A percentile compares a stretch with the other conserved stretches of the same genome.
Evolutionary conservation across 1,140 invertebrate species (phyloP).

Genomic region (Melanaphis sacchari): DNA sequence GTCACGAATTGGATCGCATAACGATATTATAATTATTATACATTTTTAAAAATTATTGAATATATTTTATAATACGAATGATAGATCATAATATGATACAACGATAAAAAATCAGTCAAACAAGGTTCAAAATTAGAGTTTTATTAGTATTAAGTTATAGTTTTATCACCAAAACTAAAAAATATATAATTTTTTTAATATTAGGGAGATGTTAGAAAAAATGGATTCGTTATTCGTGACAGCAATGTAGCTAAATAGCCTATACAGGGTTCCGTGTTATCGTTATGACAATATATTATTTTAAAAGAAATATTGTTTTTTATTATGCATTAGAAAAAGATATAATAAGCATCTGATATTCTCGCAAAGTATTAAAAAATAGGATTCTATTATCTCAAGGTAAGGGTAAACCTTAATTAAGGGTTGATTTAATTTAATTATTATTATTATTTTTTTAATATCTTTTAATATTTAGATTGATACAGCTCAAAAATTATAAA

Average conservation of each 20-base stretch:
- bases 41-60: background rate
- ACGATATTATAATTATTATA: background rate
- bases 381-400: background rate
- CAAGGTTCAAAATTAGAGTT: too few species aligned
- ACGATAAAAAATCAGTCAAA: background rate
- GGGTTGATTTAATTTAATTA: too few species aligned
- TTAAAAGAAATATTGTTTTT: background rate
- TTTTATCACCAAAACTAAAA: too few species aligned
- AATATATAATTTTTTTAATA: too few species aligned
- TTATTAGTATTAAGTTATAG: too few species aligned
- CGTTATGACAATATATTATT: background rate
- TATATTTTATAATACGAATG: background rate
- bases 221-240: background rate
- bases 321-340: background rate
- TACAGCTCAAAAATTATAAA: too few species aligned
- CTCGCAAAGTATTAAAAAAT: background rate
- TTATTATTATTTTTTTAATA: too few species aligned
- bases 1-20: background rate
- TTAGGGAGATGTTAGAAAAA: background rate
- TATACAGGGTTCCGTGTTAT: background rate
- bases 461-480: too few species aligned
- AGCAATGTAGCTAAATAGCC: background rate
- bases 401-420: too few species aligned
- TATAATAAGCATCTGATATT: background rate
- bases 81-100: background rate